Base-by-base conservation (phyloP, 2,113 vertebrate species). In the Tachysurus vachellii region DNA sequence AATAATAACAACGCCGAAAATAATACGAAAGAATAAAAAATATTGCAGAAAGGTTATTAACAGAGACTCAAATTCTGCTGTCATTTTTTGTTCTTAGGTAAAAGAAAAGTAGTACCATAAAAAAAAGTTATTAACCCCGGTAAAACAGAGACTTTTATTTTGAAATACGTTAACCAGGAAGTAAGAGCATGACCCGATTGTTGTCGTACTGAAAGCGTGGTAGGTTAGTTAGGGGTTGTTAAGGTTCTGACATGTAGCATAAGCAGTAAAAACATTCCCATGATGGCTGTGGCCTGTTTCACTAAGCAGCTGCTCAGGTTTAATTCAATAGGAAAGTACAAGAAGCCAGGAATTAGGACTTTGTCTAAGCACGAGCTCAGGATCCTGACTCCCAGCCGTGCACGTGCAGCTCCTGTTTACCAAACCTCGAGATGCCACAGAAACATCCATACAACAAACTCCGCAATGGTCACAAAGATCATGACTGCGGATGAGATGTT, bases 401-500 rank as follows among this genome's bases (percentile, higher is more conserved):
- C 7, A 6, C 57, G 44, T 88, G 12, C 31, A 70, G 26, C 21
- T 28, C 14, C 26, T 1, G 0, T 6, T 28, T 53, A 17, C 50
- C 53, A 26, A 13, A 36, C 53, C 5, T 54, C 17, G 57, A 26
- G 16, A 31, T 42, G 62, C 9, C 47, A 36, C 5, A 50, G 84
- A 85, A 26, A 12, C 17, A 53, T 91, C 42, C 93, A 94, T 36
- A 85, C 86, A 1, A 42, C 76, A 5, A 42, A 79, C 57, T 26
- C 92, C 0, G 17, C 73, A n/a, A 79, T 91, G 88, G 80, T 82
- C 54, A 70, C 85, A 16, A 94, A 90, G 86, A 26, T 95, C 17
- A 75, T 94, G 53, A 91, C 94, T 0, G 84, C 87, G 66, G 93
- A 96, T 1, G 94, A 95, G 75, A 88, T 95, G 23, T 96, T 96